A percentile compares a stretch with the other conserved stretches of the same genome.
Conservation (phyloP, 2,797 vertebrate species). For the Oceanodroma leucorhoa region DNA sequence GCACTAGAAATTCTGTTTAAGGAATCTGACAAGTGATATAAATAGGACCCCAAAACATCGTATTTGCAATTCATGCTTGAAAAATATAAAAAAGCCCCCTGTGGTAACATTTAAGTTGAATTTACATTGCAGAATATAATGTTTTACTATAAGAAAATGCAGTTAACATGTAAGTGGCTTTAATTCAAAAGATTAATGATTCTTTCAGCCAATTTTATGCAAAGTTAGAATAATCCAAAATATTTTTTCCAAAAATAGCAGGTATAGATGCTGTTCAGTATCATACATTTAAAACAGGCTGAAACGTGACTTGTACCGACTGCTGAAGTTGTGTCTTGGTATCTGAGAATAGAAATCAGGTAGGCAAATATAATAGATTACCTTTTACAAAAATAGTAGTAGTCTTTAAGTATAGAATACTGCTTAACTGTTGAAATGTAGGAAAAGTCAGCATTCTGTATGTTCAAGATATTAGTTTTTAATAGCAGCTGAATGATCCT, state of each 20-base stretch:
- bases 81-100: constrained; percentile 70
- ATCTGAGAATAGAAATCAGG: constrained; percentile 75
- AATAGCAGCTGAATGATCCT: constrained; percentile 85
- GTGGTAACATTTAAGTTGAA: constrained; percentile 62
- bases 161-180: constrained; percentile 76
- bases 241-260: constrained; percentile 75
- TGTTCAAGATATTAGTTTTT: constrained; percentile 83
- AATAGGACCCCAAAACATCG: constrained; percentile 65
- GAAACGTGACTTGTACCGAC: constrained; percentile 78
- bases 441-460: constrained; percentile 82
- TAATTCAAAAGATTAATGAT: constrained; percentile 71
- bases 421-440: constrained; percentile 81
- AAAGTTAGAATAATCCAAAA: constrained; percentile 79
- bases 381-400: constrained; percentile 86
- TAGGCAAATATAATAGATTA: constrained; percentile 76
- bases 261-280: constrained; percentile 74
- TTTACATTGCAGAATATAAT: constrained; percentile 75
- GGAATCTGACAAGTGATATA: constrained; percentile 68
- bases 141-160: constrained; percentile 75
- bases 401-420: constrained; percentile 82
- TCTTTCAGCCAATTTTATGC: constrained; percentile 77
- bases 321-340: constrained; percentile 75
- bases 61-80: constrained; percentile 65
- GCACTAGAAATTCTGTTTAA: constrained; percentile 47
- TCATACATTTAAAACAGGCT: constrained; percentile 72